Evolutionary conservation across 2,888 invertebrate genomes (phyloP).

Genomic region (Blomia tropicalis): DNA sequence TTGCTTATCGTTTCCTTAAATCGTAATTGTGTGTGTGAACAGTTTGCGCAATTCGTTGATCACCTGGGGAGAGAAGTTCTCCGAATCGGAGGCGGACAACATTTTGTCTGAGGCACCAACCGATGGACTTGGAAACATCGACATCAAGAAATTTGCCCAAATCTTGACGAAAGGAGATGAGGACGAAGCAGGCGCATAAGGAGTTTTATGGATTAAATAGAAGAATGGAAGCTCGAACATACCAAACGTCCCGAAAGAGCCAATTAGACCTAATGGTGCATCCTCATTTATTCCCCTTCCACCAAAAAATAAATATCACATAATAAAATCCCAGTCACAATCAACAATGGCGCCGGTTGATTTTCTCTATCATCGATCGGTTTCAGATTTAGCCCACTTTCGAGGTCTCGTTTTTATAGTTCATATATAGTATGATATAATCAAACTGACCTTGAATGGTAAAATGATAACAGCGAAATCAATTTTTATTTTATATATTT

Average conservation of each 20-base stretch:
- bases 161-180: constrained; percentile 71
- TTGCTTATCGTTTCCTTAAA: not conserved
- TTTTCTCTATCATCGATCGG: no score
- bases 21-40: not conserved
- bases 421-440: no score
- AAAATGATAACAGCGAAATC: no score
- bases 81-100: constrained; percentile 45
- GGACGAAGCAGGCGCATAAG: constrained; percentile 37
- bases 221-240: not conserved
- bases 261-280: no score
- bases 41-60: constrained; percentile 66
- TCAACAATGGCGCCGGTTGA: no score
- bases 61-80: constrained; percentile 86
- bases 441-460: no score
- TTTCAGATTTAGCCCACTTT: no score
- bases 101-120: constrained; percentile 76
- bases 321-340: no score
- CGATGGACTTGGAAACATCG: constrained; percentile 75
- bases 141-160: constrained; percentile 68
- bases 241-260: not conserved
- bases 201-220: not conserved
- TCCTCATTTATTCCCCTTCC: no score
- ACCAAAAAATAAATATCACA: no score
- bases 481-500: no score
- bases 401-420: no score